Base-by-base conservation (phyloP, 2,113 vertebrate genomes). In the Takifugu flavidus region DNA sequence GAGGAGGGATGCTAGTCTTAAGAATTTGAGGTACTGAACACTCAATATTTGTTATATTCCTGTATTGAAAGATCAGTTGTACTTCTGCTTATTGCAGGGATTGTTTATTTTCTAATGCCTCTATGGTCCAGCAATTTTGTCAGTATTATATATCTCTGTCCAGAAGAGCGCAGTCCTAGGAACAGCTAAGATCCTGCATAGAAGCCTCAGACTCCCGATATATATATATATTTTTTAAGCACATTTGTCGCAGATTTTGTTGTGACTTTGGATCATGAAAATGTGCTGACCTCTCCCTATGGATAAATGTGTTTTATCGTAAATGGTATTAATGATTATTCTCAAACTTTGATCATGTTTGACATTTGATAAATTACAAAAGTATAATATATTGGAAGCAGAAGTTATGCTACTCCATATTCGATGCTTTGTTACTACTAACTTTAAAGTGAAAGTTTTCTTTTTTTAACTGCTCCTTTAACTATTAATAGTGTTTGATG, bases 91-190 rank as follows among this genome's bases (percentile, higher is more conserved):
- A 10, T 11, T 39, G 34, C 25, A 50, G 13, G 5, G 13, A 51
- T 70, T 80, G 59, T 74, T 34, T 73, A 58, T 13, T 66, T 71
- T 74, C 72, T 2, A 46, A 55, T 67, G 53, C 25, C 53, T 44
- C 61, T 56, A n/a, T 53, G 46, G 53, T 65, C 53, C 59, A 67
- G 62, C 27, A 44, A 4, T 67, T 52, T 67, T 80, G 25, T 82
- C 77, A 84, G 85, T 87, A 80, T 86, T 86, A 80, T 56, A 59
- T 20, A 20, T 20, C 20, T 20, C 20, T 20, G 20, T 20, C 20
- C 20, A 20, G 20, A 20, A 20, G 20, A 20, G 20, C 20, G 20
- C 20, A 20, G 20, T 20, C 20, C 20, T 20, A 20, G 20, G 20
- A 20, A 20, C 20, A 20, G 20, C 20, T 20, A 20, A 20, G 20